These are phyloP conservation scores for Chaetodon trifasciatus DNA, from an alignment of 2,797 vertebrate species.

Conservation along the genomic window DNA sequence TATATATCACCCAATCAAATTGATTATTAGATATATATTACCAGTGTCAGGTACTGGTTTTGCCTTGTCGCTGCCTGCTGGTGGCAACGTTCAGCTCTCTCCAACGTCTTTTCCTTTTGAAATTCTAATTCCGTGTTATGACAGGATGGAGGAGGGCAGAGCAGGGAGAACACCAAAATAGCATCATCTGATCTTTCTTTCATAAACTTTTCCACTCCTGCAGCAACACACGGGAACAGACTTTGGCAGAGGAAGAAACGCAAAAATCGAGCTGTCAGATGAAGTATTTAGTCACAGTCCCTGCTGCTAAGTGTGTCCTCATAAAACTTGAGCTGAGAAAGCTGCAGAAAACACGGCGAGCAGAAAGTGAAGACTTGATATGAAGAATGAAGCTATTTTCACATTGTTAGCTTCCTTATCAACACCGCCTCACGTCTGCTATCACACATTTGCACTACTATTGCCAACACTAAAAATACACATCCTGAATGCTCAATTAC, in stretches of 20 bases:
- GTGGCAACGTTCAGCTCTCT: constrained; percentile 45
- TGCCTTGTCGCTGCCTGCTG: constrained; percentile 25
- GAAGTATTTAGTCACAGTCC: constrained; percentile 52
- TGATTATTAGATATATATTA: neutral
- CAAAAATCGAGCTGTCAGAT: constrained; percentile 54
- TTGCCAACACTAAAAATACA: constrained; percentile 57
- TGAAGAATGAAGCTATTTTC: neutral
- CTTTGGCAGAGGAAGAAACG: constrained; percentile 56
- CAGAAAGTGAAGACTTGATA: neutral
- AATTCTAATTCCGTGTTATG: constrained; percentile 65
- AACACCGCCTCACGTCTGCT: constrained; percentile 18
- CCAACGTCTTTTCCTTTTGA: constrained; percentile 51
- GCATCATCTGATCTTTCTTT: constrained; percentile 79
- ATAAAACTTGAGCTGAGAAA: constrained; percentile 21
- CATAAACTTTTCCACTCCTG: constrained; percentile 79
- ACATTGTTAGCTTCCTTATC: constrained; percentile 1
- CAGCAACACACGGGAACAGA: constrained; percentile 56
- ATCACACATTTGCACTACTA: constrained; percentile 29
- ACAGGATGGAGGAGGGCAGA: constrained; percentile 61
- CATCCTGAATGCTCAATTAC: constrained; percentile 36
- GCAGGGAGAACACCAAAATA: constrained; percentile 72
- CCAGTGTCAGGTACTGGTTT: neutral
- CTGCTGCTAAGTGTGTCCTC: constrained; percentile 13
- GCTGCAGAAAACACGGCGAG: neutral
- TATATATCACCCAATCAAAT: neutral